These are phyloP conservation scores for Vireo griseus DNA, from an alignment of 2,797 vertebrate genomes.

Conservation along the genomic window DNA sequence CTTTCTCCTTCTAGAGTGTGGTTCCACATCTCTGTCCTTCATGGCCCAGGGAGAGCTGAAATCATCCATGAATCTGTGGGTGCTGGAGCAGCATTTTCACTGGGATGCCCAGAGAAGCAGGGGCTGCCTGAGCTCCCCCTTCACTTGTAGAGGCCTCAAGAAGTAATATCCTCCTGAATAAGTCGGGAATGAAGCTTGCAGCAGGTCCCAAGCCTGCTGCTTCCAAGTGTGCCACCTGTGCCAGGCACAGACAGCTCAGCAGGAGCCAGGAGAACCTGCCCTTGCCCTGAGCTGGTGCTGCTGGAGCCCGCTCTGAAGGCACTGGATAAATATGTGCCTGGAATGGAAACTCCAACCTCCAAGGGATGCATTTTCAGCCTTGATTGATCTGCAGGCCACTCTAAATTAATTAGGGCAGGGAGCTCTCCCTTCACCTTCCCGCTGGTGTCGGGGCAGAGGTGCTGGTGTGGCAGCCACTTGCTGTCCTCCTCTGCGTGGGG, in stretches of 20 bases:
- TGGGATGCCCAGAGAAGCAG: not conserved
- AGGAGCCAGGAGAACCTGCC: not conserved
- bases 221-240: not conserved
- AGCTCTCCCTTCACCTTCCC: not conserved
- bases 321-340: not conserved
- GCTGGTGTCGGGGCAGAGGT: not conserved
- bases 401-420: not conserved
- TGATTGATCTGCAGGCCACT: not conserved
- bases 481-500: accelerated
- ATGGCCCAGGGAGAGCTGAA: not conserved
- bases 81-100: not conserved
- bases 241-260: not conserved
- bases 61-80: accelerated
- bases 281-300: accelerated
- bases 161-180: not conserved
- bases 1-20: accelerated
- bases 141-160: not conserved
- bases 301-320: accelerated
- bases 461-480: accelerated
- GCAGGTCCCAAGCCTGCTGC: not conserved
- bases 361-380: not conserved
- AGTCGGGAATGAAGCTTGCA: not conserved
- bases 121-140: not conserved
- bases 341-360: not conserved
- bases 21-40: accelerated